These are phyloP conservation scores for Daphoenositta chrysoptera DNA, from an alignment of 2,113 vertebrate genomes.

Conservation along the genomic window DNA sequence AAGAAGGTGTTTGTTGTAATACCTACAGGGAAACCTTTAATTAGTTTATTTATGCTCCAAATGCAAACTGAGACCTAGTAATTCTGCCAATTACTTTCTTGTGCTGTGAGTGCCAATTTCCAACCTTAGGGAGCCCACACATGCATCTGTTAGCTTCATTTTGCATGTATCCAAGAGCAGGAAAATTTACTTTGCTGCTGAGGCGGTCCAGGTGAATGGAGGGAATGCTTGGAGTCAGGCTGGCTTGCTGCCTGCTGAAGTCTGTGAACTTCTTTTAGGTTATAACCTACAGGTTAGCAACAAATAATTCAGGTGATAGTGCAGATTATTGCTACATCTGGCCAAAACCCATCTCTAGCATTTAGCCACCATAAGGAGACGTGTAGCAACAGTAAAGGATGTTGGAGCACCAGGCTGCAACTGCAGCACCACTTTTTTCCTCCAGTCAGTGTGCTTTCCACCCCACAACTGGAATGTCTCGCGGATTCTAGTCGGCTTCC, in stretches of 20 bases:
- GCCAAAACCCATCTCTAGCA: not conserved
- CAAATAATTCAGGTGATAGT: not conserved
- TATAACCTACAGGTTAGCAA: not conserved
- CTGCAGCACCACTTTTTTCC: not conserved
- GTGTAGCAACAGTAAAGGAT: not conserved
- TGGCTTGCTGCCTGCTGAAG: conserved; percentile 3
- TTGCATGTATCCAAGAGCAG: not conserved
- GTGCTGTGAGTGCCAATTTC: conserved; percentile 18
- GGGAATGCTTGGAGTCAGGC: not conserved
- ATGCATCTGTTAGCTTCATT: conserved; percentile 19
- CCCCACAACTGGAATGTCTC: not conserved
- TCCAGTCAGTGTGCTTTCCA: not conserved
- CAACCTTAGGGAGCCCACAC: conserved; percentile 38
- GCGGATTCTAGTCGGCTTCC: not conserved
- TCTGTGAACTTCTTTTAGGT: not conserved
- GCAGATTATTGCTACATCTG: not conserved
- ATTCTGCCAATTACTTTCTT: conserved; percentile 31
- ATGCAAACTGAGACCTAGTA: conserved; percentile 24
- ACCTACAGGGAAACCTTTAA: conserved; percentile 26
- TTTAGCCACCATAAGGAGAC: not conserved
- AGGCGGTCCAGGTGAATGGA: not conserved
- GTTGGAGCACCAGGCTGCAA: not conserved
- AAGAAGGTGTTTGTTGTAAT: not conserved
- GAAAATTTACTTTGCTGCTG: not conserved
- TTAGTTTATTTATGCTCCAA: conserved; percentile 38